Percentiles rank a stretch among this genome's conserved stretches.
Evolutionary conservation across 2,113 vertebrate species (phyloP).

Genomic region (Edolisoma coerulescens): DNA sequence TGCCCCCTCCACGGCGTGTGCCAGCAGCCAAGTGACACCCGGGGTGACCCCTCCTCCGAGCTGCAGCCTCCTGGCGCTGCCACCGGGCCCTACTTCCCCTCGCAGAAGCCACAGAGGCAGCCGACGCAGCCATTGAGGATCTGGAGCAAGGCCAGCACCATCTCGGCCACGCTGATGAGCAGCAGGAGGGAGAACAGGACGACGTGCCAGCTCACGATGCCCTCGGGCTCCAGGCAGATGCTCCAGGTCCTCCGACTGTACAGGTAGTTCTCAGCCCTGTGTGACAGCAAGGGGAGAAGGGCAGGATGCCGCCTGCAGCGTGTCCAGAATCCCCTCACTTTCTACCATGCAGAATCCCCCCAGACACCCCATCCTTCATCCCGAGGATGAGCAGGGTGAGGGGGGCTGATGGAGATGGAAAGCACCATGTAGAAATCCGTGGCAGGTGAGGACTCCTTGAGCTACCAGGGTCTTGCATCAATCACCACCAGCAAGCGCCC

Average conservation of each 20-base stretch:
- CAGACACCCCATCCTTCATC: not conserved
- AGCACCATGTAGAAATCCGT: accelerated
- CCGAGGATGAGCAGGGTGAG: accelerated
- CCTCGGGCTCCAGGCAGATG: conserved; percentile 71
- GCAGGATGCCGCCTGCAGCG: not conserved
- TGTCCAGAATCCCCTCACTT: accelerated
- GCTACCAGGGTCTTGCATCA: not conserved
- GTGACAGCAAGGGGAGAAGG: accelerated
- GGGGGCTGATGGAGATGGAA: not conserved
- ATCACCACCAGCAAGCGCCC: not conserved
- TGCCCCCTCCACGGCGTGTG: accelerated
- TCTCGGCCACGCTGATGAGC: conserved; percentile 57
- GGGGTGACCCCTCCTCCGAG: not conserved
- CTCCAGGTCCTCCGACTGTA: conserved; percentile 43
- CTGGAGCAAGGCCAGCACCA: conserved; percentile 65
- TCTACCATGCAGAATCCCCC: accelerated
- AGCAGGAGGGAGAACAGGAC: conserved; percentile 66
- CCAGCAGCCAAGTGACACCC: not conserved
- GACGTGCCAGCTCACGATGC: conserved; percentile 64
- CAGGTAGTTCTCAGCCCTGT: conserved; percentile 49
- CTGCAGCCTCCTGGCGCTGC: not conserved
- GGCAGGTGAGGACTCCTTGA: not conserved
- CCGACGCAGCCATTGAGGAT: conserved; percentile 69
- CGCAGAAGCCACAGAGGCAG: conserved; percentile 70
- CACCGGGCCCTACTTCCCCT: not conserved